A percentile compares a stretch with the other conserved stretches of the same genome.
These are phyloP conservation scores for Eristalis pertinax DNA, from an alignment of 2,888 invertebrate species.

Conservation along the genomic window DNA sequence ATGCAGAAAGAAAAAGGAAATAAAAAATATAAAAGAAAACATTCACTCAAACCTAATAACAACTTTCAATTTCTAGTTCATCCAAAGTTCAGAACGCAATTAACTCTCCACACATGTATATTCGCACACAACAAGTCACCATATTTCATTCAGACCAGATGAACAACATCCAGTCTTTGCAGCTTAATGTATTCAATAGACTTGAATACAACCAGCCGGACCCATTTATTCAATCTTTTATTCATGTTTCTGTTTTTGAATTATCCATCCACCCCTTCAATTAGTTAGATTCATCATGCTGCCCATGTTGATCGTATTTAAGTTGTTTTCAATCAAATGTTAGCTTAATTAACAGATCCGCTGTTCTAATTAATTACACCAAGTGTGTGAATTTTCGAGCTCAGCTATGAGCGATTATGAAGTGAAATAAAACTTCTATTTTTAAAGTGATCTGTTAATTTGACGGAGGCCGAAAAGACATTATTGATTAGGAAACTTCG, in stretches of 20 bases:
- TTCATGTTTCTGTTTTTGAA: background rate
- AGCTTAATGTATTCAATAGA: background rate
- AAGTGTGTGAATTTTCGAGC: background rate
- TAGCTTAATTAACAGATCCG: conserved; percentile 11
- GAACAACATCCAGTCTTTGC: background rate
- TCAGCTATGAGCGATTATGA: background rate
- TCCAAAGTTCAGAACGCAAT: background rate
- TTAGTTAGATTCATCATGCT: background rate
- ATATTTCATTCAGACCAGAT: background rate
- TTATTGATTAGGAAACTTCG: background rate
- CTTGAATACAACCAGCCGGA: background rate
- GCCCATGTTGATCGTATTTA: background rate
- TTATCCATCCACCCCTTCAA: conserved; percentile 1
- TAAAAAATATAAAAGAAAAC: background rate
- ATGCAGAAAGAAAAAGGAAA: background rate
- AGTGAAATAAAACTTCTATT: background rate
- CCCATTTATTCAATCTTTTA: conserved; percentile 1
- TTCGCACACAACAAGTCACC: background rate
- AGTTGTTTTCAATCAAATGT: background rate
- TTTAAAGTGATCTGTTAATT: background rate
- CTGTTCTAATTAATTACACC: conserved; percentile 2
- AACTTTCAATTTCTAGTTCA: background rate
- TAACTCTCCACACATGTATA: background rate
- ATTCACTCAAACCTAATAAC: background rate
- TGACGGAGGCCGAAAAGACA: background rate